Evolutionary conservation across 2,888 invertebrate genomes (phyloP), one percentile per base, ranked within the genome.

Genomic region (Liposcelis brunnea): DNA sequence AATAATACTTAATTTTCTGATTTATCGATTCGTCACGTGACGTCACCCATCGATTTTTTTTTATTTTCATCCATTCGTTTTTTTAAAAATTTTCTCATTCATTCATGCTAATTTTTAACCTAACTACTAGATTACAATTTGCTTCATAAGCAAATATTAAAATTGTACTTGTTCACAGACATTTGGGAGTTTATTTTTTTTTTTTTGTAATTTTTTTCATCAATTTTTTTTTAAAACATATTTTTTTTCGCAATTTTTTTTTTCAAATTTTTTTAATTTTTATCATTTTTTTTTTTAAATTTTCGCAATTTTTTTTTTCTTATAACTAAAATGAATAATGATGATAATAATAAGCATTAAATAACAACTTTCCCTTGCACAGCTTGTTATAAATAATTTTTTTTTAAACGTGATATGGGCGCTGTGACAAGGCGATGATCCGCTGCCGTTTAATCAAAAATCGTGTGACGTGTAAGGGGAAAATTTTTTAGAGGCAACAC

Each of bases 161-260:
- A 40, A 40, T 40, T 40, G 40, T 40, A 40, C 40, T 40, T 40
- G 40, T 40, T 40, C 40, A 40, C 40, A 40, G 40, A 40, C 40
- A 40, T 40, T 40, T 40, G 40, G 40, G 40, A 40, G 40, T 19
- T 40, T 40, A 15, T 40, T 40, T 35, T 35, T 26, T 26, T 6
- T 26, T 8, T 6, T 26, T 26, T 26, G n/a, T 26, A 6, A 26
- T 26, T 26, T 26, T 26, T 26, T 35, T 35, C 7, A 14, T 15
- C 10, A 5, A 40, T 19, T 40, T 40, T 40, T 40, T 40, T 40
- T 5, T 15, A 40, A 40, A 7, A 40, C 16, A 40, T 40, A 6
- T 11, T 6, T 40, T 40, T 40, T 40, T 16, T 14, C 40, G 19
- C 16, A 40, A 15, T 26, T n/a, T n/a, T n/a, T 40, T 40, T 40